Conservation (phyloP, 2,888 invertebrate genomes). For the Philereme vetulata region DNA sequence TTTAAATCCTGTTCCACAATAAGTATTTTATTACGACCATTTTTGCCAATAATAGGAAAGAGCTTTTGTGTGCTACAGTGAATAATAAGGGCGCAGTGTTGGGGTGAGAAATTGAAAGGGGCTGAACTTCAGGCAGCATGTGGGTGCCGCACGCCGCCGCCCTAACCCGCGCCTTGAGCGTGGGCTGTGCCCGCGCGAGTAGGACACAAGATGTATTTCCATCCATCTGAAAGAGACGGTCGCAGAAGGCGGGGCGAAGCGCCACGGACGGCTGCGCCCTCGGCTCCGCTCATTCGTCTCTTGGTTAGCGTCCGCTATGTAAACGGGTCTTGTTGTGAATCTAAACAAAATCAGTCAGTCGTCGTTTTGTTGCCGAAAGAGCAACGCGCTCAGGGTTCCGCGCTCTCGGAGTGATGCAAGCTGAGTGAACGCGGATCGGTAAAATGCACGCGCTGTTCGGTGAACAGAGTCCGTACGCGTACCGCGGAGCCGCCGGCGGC, state of each 20-base stretch:
- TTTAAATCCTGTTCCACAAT: constrained; percentile 19
- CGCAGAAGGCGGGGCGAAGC: constrained; percentile 55
- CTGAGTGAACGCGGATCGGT: constrained; percentile 64
- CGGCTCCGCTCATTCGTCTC: constrained; percentile 78
- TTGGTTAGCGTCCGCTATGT: constrained; percentile 86
- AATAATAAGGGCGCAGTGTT: constrained; percentile 48
- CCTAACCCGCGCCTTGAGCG: constrained; percentile 45
- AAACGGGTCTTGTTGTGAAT: constrained; percentile 93
- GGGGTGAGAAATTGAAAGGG: constrained; percentile 55
- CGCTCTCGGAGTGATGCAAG: constrained; percentile 65
- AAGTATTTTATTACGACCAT: constrained; percentile 20
- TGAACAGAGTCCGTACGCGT: constrained; percentile 94
- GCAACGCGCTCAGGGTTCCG: constrained; percentile 70
- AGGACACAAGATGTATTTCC: constrained; percentile 38
- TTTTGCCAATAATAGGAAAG: constrained; percentile 22
- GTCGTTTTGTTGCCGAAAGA: constrained; percentile 83
- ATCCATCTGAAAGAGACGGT: constrained; percentile 45
- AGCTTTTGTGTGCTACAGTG: constrained; percentile 25
- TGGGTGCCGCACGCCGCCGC: constrained; percentile 49
- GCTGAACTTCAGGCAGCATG: constrained; percentile 44
- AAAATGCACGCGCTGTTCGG: constrained; percentile 95
- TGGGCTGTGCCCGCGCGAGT: constrained; percentile 34
- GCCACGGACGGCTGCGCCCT: constrained; percentile 59
- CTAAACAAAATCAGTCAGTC: constrained; percentile 89
- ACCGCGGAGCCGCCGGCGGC: constrained; percentile 88